Conservation (phyloP, 2,888 invertebrate genomes). For the Drosophila fulvimacula region DNA sequence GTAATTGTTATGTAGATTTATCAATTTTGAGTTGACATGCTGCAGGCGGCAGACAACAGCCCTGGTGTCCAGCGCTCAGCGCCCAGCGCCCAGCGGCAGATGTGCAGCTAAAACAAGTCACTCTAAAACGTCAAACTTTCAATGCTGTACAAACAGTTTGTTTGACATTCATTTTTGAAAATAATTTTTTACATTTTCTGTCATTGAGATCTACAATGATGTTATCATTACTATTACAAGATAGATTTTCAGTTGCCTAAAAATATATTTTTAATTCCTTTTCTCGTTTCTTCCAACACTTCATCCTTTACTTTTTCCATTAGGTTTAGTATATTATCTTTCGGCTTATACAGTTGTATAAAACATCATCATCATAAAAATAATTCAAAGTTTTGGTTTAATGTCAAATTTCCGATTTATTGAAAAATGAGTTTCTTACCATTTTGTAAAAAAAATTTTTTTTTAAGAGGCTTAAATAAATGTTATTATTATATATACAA, state of each 20-base stretch:
- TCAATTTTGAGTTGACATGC: conserved; percentile 62
- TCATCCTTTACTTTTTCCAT: no score
- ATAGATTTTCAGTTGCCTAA: background rate
- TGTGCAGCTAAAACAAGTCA: conserved; percentile 28
- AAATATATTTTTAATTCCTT: background rate
- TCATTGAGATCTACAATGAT: background rate
- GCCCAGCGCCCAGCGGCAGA: conserved; percentile 32
- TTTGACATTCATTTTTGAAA: no score
- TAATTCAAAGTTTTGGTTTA: no score
- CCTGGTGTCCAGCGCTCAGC: conserved; percentile 34
- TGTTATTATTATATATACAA: no score
- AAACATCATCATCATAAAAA: no score
- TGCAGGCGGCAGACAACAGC: conserved; percentile 34
- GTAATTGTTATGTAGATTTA: conserved; percentile 79
- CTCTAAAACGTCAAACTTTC: background rate
- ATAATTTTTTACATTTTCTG: background rate
- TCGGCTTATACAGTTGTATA: no score
- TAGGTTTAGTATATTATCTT: no score
- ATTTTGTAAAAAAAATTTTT: no score
- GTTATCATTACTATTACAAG: background rate
- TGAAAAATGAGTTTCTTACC: no score
- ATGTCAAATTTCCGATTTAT: no score
- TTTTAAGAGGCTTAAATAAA: no score
- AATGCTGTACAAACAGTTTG: background rate
- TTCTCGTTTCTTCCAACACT: background rate